A percentile compares a stretch with the other conserved stretches of the same genome.
phyloP scores from a whole-genome alignment of 2,888 invertebrate species.

The Theretra japonica region DNA sequence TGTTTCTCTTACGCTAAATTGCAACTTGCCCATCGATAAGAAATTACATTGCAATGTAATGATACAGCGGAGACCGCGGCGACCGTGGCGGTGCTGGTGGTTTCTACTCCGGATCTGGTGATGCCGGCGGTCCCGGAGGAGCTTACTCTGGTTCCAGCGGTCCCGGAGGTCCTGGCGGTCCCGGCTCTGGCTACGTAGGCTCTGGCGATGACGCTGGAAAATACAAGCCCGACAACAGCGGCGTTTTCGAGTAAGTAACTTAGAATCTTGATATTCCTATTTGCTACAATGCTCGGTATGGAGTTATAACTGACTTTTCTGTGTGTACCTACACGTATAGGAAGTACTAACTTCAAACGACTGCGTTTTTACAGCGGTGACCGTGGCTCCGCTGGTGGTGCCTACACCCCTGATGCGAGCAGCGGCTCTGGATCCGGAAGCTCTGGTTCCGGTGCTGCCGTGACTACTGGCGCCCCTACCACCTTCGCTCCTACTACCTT shows the following conservation, averaged over 20 bases:
- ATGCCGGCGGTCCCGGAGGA: constrained; percentile 54
- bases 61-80: constrained; percentile 67
- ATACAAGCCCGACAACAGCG: constrained; percentile 56
- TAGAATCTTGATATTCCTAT: background rate
- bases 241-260: constrained; percentile 49
- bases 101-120: constrained; percentile 63
- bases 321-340: no score
- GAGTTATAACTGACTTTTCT: no score
- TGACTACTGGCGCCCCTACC: constrained; percentile 30
- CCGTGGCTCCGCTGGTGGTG: constrained; percentile 56
- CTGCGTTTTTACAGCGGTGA: constrained; percentile 44
- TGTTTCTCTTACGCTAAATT: no score
- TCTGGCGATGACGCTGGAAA: constrained; percentile 49
- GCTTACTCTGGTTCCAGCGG: constrained; percentile 47
- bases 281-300: no score
- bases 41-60: background rate
- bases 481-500: constrained; percentile 4
- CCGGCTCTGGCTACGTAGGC: constrained; percentile 49
- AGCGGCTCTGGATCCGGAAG: constrained; percentile 39
- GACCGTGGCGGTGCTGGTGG: constrained; percentile 72
- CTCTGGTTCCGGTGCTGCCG: constrained; percentile 35
- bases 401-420: constrained; percentile 45
- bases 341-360: no score
- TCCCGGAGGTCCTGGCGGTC: constrained; percentile 40
- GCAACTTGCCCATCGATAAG: no score